Evolutionary conservation across 2,888 invertebrate genomes (phyloP).

Genomic region (Hemaris fuciformis): DNA sequence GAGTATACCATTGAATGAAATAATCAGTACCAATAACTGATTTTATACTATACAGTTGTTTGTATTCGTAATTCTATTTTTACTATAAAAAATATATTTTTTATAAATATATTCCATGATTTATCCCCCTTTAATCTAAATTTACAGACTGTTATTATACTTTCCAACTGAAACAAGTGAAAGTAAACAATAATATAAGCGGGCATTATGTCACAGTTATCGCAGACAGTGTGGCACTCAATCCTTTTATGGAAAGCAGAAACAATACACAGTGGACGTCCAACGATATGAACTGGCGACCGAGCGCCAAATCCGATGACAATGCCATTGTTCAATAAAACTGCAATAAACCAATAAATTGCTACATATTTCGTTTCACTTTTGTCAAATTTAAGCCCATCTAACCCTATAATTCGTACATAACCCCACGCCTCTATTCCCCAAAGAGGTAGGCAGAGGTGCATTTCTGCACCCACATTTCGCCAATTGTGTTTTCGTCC

Average conservation of each 20-base stretch:
- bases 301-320: slow-evolving; percentile 51
- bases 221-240: slow-evolving; percentile 42
- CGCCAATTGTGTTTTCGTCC: too few species aligned
- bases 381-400: background rate
- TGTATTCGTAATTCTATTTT: too few species aligned
- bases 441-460: too few species aligned
- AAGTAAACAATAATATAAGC: background rate
- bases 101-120: too few species aligned
- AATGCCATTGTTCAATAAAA: slow-evolving; percentile 41
- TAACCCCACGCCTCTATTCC: too few species aligned
- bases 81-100: too few species aligned
- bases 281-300: slow-evolving; percentile 34
- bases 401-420: background rate
- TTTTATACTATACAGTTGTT: too few species aligned
- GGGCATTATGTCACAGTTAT: slow-evolving; percentile 27
- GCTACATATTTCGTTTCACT: slow-evolving; percentile 1
- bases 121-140: too few species aligned
- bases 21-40: background rate
- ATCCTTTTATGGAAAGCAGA: slow-evolving; percentile 38
- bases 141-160: too few species aligned
- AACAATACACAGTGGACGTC: slow-evolving; percentile 34
- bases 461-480: too few species aligned
- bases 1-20: background rate
- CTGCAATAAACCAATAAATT: slow-evolving; percentile 26
- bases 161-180: background rate